Evolutionary conservation across 2,797 vertebrate genomes (phyloP).

Genomic region (Coendou prehensilis): DNA sequence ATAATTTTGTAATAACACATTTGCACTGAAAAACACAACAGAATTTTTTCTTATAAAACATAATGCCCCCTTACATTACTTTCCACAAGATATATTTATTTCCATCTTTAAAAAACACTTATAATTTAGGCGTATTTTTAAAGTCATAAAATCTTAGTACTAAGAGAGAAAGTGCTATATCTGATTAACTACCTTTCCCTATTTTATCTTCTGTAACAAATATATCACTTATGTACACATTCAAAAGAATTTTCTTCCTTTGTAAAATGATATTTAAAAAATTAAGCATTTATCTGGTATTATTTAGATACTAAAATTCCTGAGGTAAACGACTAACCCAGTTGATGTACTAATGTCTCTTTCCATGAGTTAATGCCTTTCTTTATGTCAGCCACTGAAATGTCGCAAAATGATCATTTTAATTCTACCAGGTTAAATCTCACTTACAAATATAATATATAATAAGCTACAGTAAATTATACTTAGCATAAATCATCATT

Average conservation of each 20-base stretch:
- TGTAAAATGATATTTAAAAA: neutral
- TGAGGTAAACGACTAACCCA: neutral
- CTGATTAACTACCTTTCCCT: neutral
- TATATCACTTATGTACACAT: neutral
- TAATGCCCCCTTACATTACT: neutral
- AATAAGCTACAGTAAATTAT: neutral
- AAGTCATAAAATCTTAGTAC: neutral
- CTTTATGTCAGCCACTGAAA: neutral
- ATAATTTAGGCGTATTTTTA: neutral
- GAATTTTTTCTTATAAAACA: slow-evolving; percentile 25
- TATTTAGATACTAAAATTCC: slow-evolving; percentile 3
- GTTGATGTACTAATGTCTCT: neutral
- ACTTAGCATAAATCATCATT: neutral
- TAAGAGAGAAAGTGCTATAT: neutral
- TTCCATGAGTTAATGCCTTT: neutral
- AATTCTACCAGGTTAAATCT: neutral
- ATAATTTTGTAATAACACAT: neutral
- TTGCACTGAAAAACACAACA: neutral
- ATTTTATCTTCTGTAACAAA: slow-evolving; percentile 18
- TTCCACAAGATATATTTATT: neutral
- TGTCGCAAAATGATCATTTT: neutral
- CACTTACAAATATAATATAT: neutral
- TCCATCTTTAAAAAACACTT: neutral
- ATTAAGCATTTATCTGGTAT: neutral
- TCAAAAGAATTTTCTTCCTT: neutral